phyloP scores from a whole-genome alignment of 92 coral and sea anemone genomes.

The Pocillopora grandis region DNA sequence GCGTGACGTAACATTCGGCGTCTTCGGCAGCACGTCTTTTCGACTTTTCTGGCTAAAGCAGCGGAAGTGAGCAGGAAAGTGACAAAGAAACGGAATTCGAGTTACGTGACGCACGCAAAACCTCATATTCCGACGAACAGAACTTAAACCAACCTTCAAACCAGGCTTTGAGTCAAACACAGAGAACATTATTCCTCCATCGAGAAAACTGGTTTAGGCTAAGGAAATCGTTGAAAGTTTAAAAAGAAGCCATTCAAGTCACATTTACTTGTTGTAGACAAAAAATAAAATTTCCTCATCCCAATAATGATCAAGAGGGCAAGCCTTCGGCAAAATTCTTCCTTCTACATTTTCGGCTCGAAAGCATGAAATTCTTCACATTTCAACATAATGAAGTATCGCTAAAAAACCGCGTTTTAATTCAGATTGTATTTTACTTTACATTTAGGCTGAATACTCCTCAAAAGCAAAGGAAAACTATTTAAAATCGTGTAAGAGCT shows the following conservation, averaged over 20 bases:
- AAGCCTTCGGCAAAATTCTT: neutral
- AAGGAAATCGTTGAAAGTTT: too few relatives aligned
- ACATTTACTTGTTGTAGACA: too few relatives aligned
- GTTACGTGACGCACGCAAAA: conserved; percentile 4
- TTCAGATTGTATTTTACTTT: neutral
- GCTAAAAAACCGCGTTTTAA: neutral
- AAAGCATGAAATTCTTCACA: neutral
- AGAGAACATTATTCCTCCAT: neutral
- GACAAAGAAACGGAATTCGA: neutral
- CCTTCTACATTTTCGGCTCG: neutral
- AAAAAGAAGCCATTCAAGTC: too few relatives aligned
- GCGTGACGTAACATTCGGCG: conserved; percentile 47
- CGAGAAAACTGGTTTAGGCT: too few relatives aligned
- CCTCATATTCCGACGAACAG: neutral
- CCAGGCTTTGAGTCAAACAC: neutral
- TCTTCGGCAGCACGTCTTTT: neutral
- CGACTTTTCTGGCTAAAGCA: conserved; percentile 14
- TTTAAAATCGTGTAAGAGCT: neutral
- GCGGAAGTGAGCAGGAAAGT: neutral
- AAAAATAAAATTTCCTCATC: neutral
- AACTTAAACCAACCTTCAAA: neutral
- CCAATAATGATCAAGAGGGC: neutral
- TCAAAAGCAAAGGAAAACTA: neutral
- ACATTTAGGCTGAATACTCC: neutral
- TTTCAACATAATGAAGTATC: neutral